Percentiles rank a stretch among this genome's conserved stretches.
phyloP scores from a whole-genome alignment of 2,113 vertebrate genomes.

The Ibidorhyncha struthersii region DNA sequence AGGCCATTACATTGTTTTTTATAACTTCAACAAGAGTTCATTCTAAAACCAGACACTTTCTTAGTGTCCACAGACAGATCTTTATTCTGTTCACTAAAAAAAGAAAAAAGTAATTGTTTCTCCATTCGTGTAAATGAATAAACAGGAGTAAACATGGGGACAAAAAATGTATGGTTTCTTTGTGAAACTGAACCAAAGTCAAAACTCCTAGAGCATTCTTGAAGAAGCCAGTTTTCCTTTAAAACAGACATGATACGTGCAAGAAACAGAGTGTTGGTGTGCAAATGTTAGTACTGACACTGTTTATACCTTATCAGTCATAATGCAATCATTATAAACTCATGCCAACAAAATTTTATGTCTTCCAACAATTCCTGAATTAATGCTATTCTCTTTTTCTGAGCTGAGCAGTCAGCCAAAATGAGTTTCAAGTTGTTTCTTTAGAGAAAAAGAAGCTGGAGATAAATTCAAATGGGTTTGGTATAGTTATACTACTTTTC shows the following conservation, averaged over 20 bases:
- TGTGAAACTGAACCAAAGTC: not conserved
- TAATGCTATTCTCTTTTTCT: not conserved
- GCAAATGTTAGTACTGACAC: not conserved
- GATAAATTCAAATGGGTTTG: not conserved
- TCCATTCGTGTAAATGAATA: not conserved
- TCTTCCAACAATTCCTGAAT: not conserved
- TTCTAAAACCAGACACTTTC: not conserved
- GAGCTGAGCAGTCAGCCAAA: not conserved
- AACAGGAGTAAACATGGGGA: not conserved
- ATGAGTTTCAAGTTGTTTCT: not conserved
- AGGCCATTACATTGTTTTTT: not conserved
- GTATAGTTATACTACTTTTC: not conserved
- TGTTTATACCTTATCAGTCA: not conserved
- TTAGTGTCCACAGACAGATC: not conserved
- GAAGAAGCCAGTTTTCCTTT: not conserved
- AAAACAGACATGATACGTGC: not conserved
- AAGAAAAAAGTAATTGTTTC: not conserved
- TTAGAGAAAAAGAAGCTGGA: not conserved
- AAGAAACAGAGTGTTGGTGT: not conserved
- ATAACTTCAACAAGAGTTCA: not conserved
- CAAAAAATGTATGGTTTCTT: not conserved
- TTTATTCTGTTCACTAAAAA: not conserved
- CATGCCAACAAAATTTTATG: not conserved
- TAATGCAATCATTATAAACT: not conserved
- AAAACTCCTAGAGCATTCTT: not conserved